phyloP scores from a whole-genome alignment of 2,888 invertebrate genomes.

The Leuctra nigra region DNA sequence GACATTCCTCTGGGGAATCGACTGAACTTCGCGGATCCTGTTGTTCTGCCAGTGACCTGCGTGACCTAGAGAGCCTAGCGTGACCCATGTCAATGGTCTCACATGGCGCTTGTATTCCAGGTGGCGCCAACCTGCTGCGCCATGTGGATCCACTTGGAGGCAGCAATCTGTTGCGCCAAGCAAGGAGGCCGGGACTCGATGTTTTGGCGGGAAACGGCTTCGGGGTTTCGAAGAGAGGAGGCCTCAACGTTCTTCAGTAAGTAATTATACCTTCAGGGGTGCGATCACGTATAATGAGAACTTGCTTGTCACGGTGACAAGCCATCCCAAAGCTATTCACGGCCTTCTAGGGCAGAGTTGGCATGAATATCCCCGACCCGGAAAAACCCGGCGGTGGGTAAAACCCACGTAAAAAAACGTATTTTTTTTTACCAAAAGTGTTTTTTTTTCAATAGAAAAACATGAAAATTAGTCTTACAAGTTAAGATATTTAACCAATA shows the following conservation, averaged over 20 bases:
- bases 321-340: background rate
- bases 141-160: slow-evolving; percentile 34
- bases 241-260: slow-evolving; percentile 38
- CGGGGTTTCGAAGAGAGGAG: slow-evolving; percentile 40
- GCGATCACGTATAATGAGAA: background rate
- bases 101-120: too few relatives aligned
- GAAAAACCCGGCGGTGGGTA: background rate
- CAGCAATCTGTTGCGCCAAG: slow-evolving; percentile 32
- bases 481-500: too few relatives aligned
- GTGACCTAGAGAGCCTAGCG: too few relatives aligned
- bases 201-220: slow-evolving; percentile 41
- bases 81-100: too few relatives aligned
- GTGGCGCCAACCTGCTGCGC: slow-evolving; percentile 35
- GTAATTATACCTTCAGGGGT: background rate
- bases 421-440: too few relatives aligned
- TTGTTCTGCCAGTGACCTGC: too few relatives aligned
- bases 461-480: too few relatives aligned
- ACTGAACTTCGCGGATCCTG: too few relatives aligned
- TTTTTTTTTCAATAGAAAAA: too few relatives aligned
- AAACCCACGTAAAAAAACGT: too few relatives aligned
- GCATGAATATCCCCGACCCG: background rate
- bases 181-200: slow-evolving; percentile 40
- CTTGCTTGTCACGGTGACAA: background rate
- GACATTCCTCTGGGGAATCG: too few relatives aligned
- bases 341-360: background rate